These are phyloP conservation scores for Bagarius yarrelli DNA, from an alignment of 2,113 vertebrate genomes.

Conservation along the genomic window DNA sequence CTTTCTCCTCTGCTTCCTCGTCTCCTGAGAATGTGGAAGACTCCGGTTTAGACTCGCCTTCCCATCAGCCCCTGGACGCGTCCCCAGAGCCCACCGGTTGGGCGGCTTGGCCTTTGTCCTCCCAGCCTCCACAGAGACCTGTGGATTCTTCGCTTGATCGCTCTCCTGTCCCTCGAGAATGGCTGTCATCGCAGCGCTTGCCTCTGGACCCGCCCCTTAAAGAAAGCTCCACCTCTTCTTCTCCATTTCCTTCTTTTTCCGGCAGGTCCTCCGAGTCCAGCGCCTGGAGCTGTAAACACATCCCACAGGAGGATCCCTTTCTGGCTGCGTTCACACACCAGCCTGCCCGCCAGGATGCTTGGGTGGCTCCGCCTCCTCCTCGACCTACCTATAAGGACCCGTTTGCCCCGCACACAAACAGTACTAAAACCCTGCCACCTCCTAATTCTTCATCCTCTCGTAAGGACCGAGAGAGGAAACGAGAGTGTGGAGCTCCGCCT, in stretches of 20 bases:
- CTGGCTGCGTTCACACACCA: constrained; percentile 66
- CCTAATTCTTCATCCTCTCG: constrained; percentile 55
- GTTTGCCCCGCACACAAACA: constrained; percentile 54
- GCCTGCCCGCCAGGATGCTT: constrained; percentile 49
- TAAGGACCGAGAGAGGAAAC: constrained; percentile 65
- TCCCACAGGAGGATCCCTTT: constrained; percentile 70
- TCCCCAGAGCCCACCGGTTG: constrained; percentile 83
- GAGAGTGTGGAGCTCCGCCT: constrained; percentile 65
- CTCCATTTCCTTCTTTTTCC: constrained; percentile 65
- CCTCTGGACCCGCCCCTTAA: constrained; percentile 48
- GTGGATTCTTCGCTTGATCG: constrained; percentile 66
- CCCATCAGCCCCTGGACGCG: constrained; percentile 78
- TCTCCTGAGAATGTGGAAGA: constrained; percentile 91
- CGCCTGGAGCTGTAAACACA: constrained; percentile 73
- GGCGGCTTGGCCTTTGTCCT: constrained; percentile 75
- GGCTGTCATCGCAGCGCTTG: constrained; percentile 48
- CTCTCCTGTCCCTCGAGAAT: constrained; percentile 54
- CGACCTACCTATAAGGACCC: constrained; percentile 59
- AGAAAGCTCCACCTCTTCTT: constrained; percentile 48
- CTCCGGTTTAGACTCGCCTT: constrained; percentile 89
- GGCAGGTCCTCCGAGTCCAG: constrained; percentile 62
- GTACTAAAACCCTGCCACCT: constrained; percentile 62
- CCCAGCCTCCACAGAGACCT: constrained; percentile 60
- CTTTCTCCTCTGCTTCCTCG: constrained; percentile 87
- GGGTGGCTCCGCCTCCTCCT: constrained; percentile 50